Evolutionary conservation across 2,113 vertebrate genomes (phyloP), one percentile per base, ranked within the genome.

Genomic region (Tychaedon coryphoeus): DNA sequence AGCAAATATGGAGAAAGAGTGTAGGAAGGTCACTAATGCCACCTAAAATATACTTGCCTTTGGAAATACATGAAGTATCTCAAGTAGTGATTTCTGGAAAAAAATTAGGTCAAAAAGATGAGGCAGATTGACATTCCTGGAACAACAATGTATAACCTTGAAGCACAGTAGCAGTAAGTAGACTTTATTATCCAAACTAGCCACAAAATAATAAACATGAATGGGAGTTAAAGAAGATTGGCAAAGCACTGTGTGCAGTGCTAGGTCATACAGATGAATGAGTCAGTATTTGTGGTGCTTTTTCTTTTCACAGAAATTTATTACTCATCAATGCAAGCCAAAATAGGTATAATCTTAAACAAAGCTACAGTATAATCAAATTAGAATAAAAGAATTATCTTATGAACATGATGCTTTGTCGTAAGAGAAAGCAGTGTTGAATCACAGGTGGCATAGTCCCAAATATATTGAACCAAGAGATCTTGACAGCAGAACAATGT

Each of bases 401-500:
- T 92, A 96, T 92, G 66, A 95, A 90, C 71, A 80, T 66, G 54
- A 83, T 91, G 47, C 33, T 94, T 87, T 93, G 42, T 74, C 71
- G 56, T 53, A 73, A 90, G 91, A 93, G 42, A 85, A 93, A 91
- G 64, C 23, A 50, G 14, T 51, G 67, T 94, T 84, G 80, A 96
- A 83, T 96, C 88, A 75, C 87, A 96, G 92, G 93, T 94, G 83
- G 82, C 74, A 57, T 70, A 64, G 50, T 96, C 80, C 85, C 85
- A 88, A 77, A 73, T 93, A 69, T 33, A 93, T 88, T 5, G 4
- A 97, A 94, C 79, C 54, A 61, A 94, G 67, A 85, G 67, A 87
- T 86, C 94, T 80, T 92, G 94, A 93, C 78, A 95, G 89, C 38
- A 96, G 95, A 97, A 95, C 91, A 96, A 93, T 90, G 92, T 92